Percentiles rank a stretch among this genome's conserved stretches.
These are phyloP conservation scores for Pseudomugil tenellus DNA, from an alignment of 2,797 vertebrate species.

Conservation along the genomic window DNA sequence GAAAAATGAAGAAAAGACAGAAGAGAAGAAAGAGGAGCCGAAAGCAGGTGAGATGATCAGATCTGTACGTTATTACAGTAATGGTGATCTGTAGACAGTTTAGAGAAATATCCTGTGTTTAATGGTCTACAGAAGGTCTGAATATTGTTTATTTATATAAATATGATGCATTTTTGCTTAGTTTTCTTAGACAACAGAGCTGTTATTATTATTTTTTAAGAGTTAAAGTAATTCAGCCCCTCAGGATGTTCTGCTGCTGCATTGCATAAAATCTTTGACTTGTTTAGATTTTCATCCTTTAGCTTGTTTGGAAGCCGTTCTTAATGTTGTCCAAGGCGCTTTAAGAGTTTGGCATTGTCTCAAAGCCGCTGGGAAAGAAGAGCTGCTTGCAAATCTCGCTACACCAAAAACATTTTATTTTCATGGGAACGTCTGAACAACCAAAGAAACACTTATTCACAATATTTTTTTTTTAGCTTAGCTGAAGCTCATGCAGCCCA, in stretches of 20 bases:
- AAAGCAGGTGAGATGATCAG: slow-evolving; percentile 31
- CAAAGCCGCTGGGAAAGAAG: neutral
- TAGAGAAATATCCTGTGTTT: no score
- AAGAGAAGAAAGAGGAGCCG: slow-evolving; percentile 9
- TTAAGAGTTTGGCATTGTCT: neutral
- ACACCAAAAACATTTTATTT: neutral
- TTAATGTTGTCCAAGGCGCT: neutral
- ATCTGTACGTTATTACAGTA: neutral
- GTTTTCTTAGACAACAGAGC: no score
- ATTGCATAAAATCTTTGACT: neutral
- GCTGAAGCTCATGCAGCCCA: neutral
- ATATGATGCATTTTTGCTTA: no score
- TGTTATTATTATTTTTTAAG: no score
- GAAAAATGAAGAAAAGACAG: slow-evolving; percentile 21
- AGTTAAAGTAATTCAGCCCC: no score
- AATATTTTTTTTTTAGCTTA: neutral
- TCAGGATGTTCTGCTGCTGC: neutral
- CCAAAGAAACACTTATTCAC: neutral
- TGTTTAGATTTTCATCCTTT: neutral
- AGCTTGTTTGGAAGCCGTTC: neutral
- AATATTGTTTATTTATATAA: no score
- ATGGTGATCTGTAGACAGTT: neutral
- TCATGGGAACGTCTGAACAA: no score
- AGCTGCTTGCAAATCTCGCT: no score
- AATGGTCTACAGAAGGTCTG: no score